Evolutionary conservation across 2,113 vertebrate species (phyloP).

Genomic region (Bufo bufo): DNA sequence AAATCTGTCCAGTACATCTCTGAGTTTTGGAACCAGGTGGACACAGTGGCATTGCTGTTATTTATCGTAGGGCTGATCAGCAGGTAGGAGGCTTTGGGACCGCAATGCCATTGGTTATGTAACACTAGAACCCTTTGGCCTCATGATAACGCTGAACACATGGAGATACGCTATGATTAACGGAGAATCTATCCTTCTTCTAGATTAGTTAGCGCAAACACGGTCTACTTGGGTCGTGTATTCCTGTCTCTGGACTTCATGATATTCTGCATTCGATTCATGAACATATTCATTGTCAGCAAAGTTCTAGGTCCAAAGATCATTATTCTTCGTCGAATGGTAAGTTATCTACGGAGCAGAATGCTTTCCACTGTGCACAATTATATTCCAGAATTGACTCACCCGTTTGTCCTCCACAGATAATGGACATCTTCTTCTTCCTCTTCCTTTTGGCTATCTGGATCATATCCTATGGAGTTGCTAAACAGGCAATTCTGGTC

Average conservation of each 20-base stretch:
- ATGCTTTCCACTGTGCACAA: neutral
- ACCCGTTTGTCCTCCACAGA: constrained; percentile 69
- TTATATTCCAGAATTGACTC: neutral
- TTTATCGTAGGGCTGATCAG: constrained; percentile 73
- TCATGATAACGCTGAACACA: too few species aligned
- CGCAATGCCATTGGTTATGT: too few species aligned
- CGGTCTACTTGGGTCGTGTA: constrained; percentile 77
- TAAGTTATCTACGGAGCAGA: constrained; percentile 58
- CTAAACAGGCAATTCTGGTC: constrained; percentile 93
- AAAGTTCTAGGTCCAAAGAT: constrained; percentile 80
- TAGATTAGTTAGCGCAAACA: constrained; percentile 66
- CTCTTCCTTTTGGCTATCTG: constrained; percentile 95
- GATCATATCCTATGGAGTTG: constrained; percentile 94
- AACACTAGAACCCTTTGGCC: too few species aligned
- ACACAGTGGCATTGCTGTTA: constrained; percentile 72
- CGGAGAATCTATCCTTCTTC: neutral
- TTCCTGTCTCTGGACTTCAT: constrained; percentile 78
- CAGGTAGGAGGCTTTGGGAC: constrained; percentile 65
- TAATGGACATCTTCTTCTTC: constrained; percentile 98
- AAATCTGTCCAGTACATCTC: constrained; percentile 73
- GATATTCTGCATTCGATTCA: constrained; percentile 79
- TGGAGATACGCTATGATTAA: neutral
- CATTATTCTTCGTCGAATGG: constrained; percentile 80
- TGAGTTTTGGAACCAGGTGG: constrained; percentile 79
- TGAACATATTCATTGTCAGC: constrained; percentile 83